phyloP scores from a whole-genome alignment of 2,888 invertebrate species.

The Cetonia aurata region DNA sequence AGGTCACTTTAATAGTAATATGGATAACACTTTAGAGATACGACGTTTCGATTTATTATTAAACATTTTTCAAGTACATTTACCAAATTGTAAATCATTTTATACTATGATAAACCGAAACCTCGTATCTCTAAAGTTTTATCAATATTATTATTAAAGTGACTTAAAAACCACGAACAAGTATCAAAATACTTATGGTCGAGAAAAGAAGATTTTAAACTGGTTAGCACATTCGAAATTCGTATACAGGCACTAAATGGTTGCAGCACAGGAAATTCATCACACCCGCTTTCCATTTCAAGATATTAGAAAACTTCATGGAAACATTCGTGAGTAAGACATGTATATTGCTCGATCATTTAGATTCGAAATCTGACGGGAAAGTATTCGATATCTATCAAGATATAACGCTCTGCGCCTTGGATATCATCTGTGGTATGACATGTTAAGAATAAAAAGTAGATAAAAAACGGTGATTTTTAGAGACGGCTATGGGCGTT shows the following conservation, averaged over 20 bases:
- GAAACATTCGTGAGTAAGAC: slow-evolving; percentile 57
- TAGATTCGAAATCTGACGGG: slow-evolving; percentile 52
- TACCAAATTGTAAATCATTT: too few relatives aligned
- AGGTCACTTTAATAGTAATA: too few relatives aligned
- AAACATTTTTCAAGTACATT: too few relatives aligned
- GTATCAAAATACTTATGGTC: too few relatives aligned
- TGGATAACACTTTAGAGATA: too few relatives aligned
- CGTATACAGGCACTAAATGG: slow-evolving; percentile 54
- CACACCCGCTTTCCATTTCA: slow-evolving; percentile 60
- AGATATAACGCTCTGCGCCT: slow-evolving; percentile 56
- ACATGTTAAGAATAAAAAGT: slow-evolving; percentile 14
- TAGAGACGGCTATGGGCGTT: slow-evolving; percentile 41
- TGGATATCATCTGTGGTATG: slow-evolving; percentile 61
- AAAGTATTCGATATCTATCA: slow-evolving; percentile 58
- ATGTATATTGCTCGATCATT: slow-evolving; percentile 51
- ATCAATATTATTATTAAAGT: too few relatives aligned
- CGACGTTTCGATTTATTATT: too few relatives aligned
- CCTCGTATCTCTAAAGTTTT: too few relatives aligned
- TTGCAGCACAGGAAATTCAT: slow-evolving; percentile 55
- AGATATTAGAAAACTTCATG: slow-evolving; percentile 57
- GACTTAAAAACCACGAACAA: too few relatives aligned
- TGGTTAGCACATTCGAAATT: not conserved
- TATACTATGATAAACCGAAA: too few relatives aligned
- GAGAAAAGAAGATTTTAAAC: too few relatives aligned
- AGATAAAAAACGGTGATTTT: slow-evolving; percentile 5